Base-by-base conservation (phyloP, 2,888 invertebrate genomes). In the Lasioglossum oenotherae region DNA sequence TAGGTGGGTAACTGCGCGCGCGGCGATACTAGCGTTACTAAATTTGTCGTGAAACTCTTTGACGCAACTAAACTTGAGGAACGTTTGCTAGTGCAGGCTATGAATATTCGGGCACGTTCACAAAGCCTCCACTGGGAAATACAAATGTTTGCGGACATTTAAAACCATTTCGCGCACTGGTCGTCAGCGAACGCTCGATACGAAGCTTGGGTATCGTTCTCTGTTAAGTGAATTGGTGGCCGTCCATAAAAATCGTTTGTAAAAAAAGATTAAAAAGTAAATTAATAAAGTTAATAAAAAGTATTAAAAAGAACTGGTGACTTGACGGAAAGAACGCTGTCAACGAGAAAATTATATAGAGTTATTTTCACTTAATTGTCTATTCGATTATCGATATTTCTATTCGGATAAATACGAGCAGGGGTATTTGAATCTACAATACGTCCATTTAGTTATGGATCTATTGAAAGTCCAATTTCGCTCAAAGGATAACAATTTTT, bases 111-210 rank as follows among this genome's bases (percentile, higher is more conserved):
- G 41, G 23, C 76, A 8, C 53, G 72, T 67, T 27, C 76, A 64
- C 10, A 46, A 81, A 73, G 53, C 60, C 72, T 83, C 83, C 82
- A 27, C 35, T 67, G 83, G 76, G 83, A 83, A 83, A 82, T 83
- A 77, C 83, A 77, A 83, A 76, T 76, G 83, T 83, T 83, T 77
- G 72, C 76, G 27, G 44, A 84, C 53, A 64, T 84, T 76, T 64
- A 41, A 27, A 64, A 76, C 76, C 76, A 35, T 82, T 76, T 53
- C 82, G 41, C 38, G 74, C 69, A 35, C 12, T 23, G 67, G 35
- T 35, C 38, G 19, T 35, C 71, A 16, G 19, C 41, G 41, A 71
- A n/a, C 41, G 41, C 23, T 23, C 53, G 35, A 67, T 35, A 31
- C 64, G 16, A 31, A 64, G 64, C 64, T 31, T 31, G 64, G 16